Evolutionary conservation across 2,888 invertebrate genomes (phyloP).

Genomic region (Cosmia pyralina): DNA sequence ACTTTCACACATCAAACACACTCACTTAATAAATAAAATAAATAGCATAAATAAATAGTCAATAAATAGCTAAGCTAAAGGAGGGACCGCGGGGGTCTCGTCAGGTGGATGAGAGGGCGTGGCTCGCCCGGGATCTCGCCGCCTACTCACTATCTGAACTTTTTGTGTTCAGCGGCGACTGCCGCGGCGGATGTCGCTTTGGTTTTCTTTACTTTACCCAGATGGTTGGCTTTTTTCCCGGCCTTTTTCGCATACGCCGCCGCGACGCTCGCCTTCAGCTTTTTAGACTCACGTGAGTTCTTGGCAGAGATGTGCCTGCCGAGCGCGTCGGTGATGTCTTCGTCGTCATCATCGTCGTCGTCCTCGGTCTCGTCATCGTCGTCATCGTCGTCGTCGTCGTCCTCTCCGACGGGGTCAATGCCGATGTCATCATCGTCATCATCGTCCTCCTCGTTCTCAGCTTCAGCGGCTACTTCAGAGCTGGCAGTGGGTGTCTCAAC

Average conservation of each 20-base stretch:
- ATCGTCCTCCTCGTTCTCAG: conserved; percentile 84
- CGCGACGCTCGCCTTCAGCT: conserved; percentile 86
- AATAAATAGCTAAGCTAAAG: conserved; percentile 90
- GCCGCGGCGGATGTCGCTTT: conserved; percentile 87
- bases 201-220: conserved; percentile 89
- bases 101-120: conserved; percentile 85
- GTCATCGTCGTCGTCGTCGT: conserved; percentile 92
- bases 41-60: conserved; percentile 90
- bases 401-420: conserved; percentile 89
- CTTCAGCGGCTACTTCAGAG: conserved; percentile 74
- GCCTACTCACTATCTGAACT: conserved; percentile 89
- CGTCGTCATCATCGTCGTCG: conserved; percentile 91
- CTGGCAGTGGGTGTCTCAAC: conserved; percentile 77
- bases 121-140: conserved; percentile 77
- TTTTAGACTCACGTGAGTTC: conserved; percentile 96
- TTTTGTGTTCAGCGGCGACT: conserved; percentile 88
- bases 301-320: conserved; percentile 84
- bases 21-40: conserved; percentile 91
- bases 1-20: conserved; percentile 88
- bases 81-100: conserved; percentile 85
- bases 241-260: conserved; percentile 85
- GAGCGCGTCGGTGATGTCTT: conserved; percentile 92
- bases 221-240: conserved; percentile 87
- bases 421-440: conserved; percentile 91
- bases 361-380: conserved; percentile 93